Evolutionary conservation across 2,113 vertebrate species (phyloP).

Genomic region (Mugil cephalus): DNA sequence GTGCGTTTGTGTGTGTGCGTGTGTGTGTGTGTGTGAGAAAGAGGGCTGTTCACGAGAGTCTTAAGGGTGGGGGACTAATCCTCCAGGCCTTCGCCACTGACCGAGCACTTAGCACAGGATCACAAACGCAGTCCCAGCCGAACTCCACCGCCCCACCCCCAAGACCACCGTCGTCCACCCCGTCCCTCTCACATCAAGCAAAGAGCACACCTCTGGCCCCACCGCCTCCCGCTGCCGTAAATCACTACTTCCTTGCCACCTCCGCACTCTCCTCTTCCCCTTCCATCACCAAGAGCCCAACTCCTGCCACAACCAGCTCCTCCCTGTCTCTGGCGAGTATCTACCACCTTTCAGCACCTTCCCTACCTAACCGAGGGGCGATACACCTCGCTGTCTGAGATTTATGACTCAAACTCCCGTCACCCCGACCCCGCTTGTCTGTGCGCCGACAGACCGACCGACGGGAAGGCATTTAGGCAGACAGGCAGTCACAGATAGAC

Average conservation of each 20-base stretch:
- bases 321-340: constrained; percentile 56
- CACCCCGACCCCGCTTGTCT: constrained; percentile 49
- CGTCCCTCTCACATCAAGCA: constrained; percentile 24
- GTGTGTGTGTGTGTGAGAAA: constrained; percentile 28
- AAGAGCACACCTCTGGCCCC: constrained; percentile 40
- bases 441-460: constrained; percentile 47
- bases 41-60: constrained; percentile 58
- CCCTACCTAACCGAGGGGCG: constrained; percentile 43
- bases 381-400: constrained; percentile 58
- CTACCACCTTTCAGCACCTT: constrained; percentile 50
- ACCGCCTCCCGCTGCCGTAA: constrained; percentile 49
- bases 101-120: constrained; percentile 74
- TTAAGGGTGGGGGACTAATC: constrained; percentile 67
- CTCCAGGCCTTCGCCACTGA: constrained; percentile 74
- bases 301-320: constrained; percentile 54
- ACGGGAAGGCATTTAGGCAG: constrained; percentile 51
- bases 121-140: constrained; percentile 61
- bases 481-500: constrained; percentile 51
- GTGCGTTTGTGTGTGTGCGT: constrained; percentile 42
- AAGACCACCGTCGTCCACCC: constrained; percentile 57
- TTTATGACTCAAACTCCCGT: constrained; percentile 75
- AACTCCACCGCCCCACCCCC: constrained; percentile 18
- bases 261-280: constrained; percentile 3
- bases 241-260: constrained; percentile 54
- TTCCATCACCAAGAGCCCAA: constrained; percentile 23